Evolutionary conservation across 2,888 invertebrate genomes (phyloP).

Genomic region (Lapara coniferarum): DNA sequence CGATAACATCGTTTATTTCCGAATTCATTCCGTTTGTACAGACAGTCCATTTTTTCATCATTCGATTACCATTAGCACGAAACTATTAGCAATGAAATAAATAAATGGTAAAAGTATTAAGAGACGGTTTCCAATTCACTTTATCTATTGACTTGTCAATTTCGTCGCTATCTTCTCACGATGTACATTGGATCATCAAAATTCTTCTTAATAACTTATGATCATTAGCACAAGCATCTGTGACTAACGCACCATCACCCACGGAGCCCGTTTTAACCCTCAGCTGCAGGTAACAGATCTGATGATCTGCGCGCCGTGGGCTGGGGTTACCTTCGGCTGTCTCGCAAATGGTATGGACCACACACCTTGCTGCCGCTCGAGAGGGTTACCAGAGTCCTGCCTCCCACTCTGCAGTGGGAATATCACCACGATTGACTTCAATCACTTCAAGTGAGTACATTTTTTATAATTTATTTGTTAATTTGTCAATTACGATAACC

Average conservation of each 20-base stretch:
- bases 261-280: constrained; percentile 57
- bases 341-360: constrained; percentile 92
- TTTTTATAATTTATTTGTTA: too few species aligned
- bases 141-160: too few species aligned
- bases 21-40: too few species aligned
- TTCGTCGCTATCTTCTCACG: not conserved
- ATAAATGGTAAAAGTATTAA: too few species aligned
- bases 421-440: constrained; percentile 90
- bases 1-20: too few species aligned
- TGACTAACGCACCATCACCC: constrained; percentile 74
- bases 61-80: too few species aligned
- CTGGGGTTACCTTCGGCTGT: constrained; percentile 90
- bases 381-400: constrained; percentile 90
- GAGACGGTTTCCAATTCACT: too few species aligned
- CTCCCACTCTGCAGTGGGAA: constrained; percentile 91
- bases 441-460: constrained; percentile 89
- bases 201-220: constrained; percentile 25
- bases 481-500: too few species aligned
- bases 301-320: constrained; percentile 96
- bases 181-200: not conserved
- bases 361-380: constrained; percentile 89
- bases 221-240: constrained; percentile 48
- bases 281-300: constrained; percentile 89
- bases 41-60: too few species aligned
- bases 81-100: too few species aligned